Evolutionary conservation across 2,888 invertebrate genomes (phyloP).

Genomic region (Fissipunctia ypsillon): DNA sequence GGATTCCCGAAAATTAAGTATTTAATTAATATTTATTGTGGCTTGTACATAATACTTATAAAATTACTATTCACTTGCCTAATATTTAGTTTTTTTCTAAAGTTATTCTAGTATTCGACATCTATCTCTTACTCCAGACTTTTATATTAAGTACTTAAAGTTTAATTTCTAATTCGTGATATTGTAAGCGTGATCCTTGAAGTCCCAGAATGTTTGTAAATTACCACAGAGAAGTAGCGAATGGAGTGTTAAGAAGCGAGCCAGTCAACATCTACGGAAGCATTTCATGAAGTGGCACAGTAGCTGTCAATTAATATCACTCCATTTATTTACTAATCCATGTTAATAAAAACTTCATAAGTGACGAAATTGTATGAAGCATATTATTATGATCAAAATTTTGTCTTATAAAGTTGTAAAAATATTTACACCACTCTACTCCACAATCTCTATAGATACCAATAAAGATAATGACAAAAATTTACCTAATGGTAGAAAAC

Average conservation of each 20-base stretch:
- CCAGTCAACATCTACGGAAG: not conserved
- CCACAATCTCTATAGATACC: too few species aligned
- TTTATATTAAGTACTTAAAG: slow-evolving; percentile 35
- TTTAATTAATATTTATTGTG: slow-evolving; percentile 84
- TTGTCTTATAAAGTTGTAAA: slow-evolving; percentile 9
- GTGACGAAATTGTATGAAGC: slow-evolving; percentile 10
- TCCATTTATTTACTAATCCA: slow-evolving; percentile 19
- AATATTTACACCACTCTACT: too few species aligned
- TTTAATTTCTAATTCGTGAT: slow-evolving; percentile 42
- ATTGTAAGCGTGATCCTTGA: slow-evolving; percentile 13
- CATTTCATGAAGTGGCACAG: not conserved
- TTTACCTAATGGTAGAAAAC: not conserved
- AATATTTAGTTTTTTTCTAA: slow-evolving; percentile 69
- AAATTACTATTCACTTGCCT: slow-evolving; percentile 72
- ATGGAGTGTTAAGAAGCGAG: slow-evolving; percentile 2
- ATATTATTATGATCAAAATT: slow-evolving; percentile 27
- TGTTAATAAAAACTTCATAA: not conserved
- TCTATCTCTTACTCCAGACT: slow-evolving; percentile 63
- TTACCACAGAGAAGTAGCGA: not conserved
- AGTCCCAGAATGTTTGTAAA: not conserved
- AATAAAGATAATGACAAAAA: too few species aligned
- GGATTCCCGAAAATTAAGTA: slow-evolving; percentile 79
- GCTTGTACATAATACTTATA: slow-evolving; percentile 80
- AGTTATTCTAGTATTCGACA: slow-evolving; percentile 64
- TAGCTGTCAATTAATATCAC: not conserved